Evolutionary conservation across 2,888 invertebrate genomes (phyloP), one percentile per base, ranked within the genome.

Genomic region (Brenthis daphne): DNA sequence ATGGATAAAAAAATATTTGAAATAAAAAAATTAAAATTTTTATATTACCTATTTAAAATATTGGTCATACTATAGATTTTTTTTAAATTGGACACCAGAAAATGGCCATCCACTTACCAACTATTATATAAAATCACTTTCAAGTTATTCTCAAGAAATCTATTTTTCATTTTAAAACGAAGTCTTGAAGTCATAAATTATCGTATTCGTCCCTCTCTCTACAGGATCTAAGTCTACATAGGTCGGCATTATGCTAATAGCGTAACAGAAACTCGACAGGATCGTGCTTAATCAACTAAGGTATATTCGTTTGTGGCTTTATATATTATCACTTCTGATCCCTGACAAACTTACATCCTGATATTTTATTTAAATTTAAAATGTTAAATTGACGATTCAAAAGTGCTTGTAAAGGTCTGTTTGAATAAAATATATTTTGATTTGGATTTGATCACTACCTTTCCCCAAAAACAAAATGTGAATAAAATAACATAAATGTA

Each of bases 191-290:
- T 48, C 6, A 29, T 43, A 65, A 56, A 69, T 65, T 57, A 12
- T 64, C 20, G 60, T 33, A 54, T 57, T 43, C 29, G 24, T 55
- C 60, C 51, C 16, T 58, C n/a, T 58, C 64, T 56, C 48, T 48
- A 33, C 47, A 33, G 76, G 76, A 76, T 81, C 77, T 78, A 81
- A 78, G 65, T 73, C 78, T 80, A 85, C 85, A 84, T 83, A 84
- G 83, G 82, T 81, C 79, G 81, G 82, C 80, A 84, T 86, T 87
- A 88, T 87, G 88, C 73, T 82, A 87, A 74, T 73, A 66, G 84
- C 84, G 72, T 68, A 65, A 79, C 81, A 79, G 37, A 78, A 76
- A 77, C 68, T 63, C 64, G 29, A 64, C 57, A 68, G 61, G 64
- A 69, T 63, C 64, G 65, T 64, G 67, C 65, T 67, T 74, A 68